Conservation (phyloP, 1,140 invertebrate species). For the Zelostemma sp. region DNA sequence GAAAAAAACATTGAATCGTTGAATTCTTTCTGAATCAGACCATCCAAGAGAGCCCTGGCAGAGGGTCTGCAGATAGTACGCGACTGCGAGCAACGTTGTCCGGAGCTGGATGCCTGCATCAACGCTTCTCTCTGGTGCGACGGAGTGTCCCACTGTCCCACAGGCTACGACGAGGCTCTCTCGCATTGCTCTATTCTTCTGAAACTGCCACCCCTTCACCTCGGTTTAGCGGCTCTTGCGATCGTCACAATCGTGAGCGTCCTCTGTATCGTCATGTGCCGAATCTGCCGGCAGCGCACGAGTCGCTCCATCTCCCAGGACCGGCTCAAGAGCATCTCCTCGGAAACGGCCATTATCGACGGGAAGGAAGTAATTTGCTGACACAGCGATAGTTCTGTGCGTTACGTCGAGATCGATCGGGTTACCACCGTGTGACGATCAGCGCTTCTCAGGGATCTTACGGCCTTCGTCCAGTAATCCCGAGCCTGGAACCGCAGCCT, state of each 20-base stretch:
- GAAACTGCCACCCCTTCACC: slow-evolving; percentile 77
- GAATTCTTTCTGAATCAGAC: too few species aligned
- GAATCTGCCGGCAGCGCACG: slow-evolving; percentile 74
- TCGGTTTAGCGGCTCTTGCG: slow-evolving; percentile 73
- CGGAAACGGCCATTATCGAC: slow-evolving; percentile 83
- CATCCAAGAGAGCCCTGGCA: slow-evolving; percentile 61
- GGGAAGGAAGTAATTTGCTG: slow-evolving; percentile 92
- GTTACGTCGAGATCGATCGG: slow-evolving; percentile 89
- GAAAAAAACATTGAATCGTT: too few species aligned
- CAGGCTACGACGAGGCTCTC: slow-evolving; percentile 80
- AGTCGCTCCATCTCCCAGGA: slow-evolving; percentile 79
- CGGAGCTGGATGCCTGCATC: slow-evolving; percentile 89
- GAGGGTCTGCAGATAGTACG: slow-evolving; percentile 74
- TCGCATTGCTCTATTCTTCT: slow-evolving; percentile 80
- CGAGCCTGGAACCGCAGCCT: slow-evolving; percentile 37
- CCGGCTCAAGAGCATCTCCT: slow-evolving; percentile 81
- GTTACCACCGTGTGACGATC: slow-evolving; percentile 88
- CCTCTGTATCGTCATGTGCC: slow-evolving; percentile 69
- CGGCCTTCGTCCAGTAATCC: slow-evolving; percentile 34
- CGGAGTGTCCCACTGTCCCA: slow-evolving; percentile 79
- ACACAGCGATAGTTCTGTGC: slow-evolving; percentile 93
- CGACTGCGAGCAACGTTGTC: slow-evolving; percentile 85
- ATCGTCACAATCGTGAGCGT: slow-evolving; percentile 61
- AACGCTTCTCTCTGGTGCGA: slow-evolving; percentile 81
- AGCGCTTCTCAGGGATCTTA: slow-evolving; percentile 36